phyloP scores from a whole-genome alignment of 2,113 vertebrate species.

The Bagarius yarrelli region DNA sequence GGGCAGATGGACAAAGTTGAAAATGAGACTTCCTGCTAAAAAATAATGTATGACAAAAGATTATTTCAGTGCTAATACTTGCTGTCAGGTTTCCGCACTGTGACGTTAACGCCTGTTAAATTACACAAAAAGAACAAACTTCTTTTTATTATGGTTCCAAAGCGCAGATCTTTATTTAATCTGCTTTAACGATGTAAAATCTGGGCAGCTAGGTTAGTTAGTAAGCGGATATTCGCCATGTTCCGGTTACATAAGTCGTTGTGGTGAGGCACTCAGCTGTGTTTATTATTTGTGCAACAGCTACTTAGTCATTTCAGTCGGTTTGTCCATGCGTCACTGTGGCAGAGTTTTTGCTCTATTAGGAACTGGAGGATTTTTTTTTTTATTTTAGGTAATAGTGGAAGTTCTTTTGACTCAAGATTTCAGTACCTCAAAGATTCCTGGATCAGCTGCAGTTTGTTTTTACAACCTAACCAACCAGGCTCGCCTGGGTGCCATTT shows the following conservation, averaged over 20 bases:
- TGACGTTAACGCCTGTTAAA: too few relatives aligned
- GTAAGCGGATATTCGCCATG: neutral
- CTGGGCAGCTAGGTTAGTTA: neutral
- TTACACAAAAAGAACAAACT: too few relatives aligned
- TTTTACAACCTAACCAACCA: too few relatives aligned
- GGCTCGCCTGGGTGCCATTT: too few relatives aligned
- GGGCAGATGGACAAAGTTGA: neutral
- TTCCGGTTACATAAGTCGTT: neutral
- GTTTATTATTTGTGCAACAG: neutral
- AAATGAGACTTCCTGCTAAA: too few relatives aligned
- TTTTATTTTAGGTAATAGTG: neutral
- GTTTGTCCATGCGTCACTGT: neutral
- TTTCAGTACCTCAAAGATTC: neutral
- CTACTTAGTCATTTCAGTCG: neutral
- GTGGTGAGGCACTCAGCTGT: neutral
- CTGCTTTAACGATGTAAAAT: neutral
- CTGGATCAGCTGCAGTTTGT: neutral
- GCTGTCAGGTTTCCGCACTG: too few relatives aligned
- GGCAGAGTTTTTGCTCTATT: neutral
- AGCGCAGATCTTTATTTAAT: neutral
- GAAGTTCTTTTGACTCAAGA: neutral
- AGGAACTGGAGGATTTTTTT: constrained; percentile 6
- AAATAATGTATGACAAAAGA: too few relatives aligned
- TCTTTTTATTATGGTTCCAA: neutral
- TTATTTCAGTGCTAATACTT: too few relatives aligned